Conservation (phyloP, 1,140 invertebrate species). For the Tetramorium alpestre region DNA sequence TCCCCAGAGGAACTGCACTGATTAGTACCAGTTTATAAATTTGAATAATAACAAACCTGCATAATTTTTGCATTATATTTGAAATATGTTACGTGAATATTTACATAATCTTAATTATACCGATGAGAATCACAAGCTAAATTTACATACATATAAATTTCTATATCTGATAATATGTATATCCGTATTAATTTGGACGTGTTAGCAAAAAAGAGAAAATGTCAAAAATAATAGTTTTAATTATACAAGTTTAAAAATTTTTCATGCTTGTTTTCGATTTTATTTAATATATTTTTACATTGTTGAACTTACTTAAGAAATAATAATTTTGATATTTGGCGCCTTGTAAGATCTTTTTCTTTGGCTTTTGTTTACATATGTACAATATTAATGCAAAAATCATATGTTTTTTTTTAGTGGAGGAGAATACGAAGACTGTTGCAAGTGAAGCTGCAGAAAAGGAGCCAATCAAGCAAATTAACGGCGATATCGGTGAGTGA, state of each 20-base stretch:
- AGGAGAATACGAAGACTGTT: slow-evolving; percentile 46
- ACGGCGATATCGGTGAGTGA: slow-evolving; percentile 78
- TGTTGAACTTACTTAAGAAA: neutral
- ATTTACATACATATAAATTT: slow-evolving; percentile 10
- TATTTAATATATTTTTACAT: neutral
- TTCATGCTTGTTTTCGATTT: neutral
- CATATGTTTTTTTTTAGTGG: slow-evolving; percentile 53
- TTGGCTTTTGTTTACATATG: neutral
- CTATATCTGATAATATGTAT: neutral
- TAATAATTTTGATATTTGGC: neutral
- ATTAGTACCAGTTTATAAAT: slow-evolving; percentile 18
- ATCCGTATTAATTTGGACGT: neutral
- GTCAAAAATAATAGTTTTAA: neutral
- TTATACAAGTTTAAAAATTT: neutral
- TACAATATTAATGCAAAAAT: neutral
- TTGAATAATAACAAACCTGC: neutral
- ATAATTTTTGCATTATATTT: slow-evolving; percentile 23
- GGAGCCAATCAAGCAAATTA: slow-evolving; percentile 62
- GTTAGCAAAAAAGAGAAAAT: neutral
- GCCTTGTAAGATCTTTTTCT: neutral
- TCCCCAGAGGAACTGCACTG: neutral
- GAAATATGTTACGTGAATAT: slow-evolving; percentile 17
- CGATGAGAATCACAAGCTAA: neutral
- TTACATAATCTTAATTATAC: slow-evolving; percentile 22
- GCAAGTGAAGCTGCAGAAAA: slow-evolving; percentile 48